Evolutionary conservation across 2,888 invertebrate species (phyloP).

Genomic region (Chrysopilus asiliformis): DNA sequence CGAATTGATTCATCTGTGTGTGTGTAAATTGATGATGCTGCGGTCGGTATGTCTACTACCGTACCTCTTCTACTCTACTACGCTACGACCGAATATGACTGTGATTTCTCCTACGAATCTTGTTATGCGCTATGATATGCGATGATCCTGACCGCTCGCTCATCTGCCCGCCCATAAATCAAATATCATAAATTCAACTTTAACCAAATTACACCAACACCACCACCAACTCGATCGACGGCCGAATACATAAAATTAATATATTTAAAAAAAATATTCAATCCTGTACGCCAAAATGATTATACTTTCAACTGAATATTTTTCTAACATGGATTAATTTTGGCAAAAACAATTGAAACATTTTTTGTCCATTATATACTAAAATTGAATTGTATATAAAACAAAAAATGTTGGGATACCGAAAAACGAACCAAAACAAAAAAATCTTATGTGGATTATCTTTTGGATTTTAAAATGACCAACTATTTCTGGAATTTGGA

Average conservation of each 20-base stretch:
- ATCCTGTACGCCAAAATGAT: no score
- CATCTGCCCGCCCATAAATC: slow-evolving; percentile 2
- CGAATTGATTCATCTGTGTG: slow-evolving; percentile 9
- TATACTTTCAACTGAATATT: no score
- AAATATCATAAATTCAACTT: slow-evolving; percentile 1
- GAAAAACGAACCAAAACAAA: no score
- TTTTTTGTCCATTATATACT: no score
- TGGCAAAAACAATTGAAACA: no score
- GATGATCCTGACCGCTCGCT: slow-evolving; percentile 6
- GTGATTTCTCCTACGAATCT: no score
- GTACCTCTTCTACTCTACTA: slow-evolving; percentile 5
- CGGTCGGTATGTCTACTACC: slow-evolving; percentile 3
- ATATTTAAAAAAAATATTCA: background rate
- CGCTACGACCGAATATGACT: slow-evolving; percentile 2
- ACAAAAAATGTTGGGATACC: no score
- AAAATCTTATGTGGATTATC: no score
- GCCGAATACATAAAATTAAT: background rate
- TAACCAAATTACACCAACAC: slow-evolving; percentile 1
- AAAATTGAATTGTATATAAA: no score
- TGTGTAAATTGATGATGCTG: slow-evolving; percentile 3
- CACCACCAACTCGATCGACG: slow-evolving; percentile 1
- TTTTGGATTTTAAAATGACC: no score
- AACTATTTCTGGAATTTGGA: no score
- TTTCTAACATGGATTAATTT: no score
- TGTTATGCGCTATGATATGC: slow-evolving; percentile 5